Percentiles rank a stretch among this genome's conserved stretches.
phyloP scores from a whole-genome alignment of 2,113 vertebrate genomes.

The Petrocephalus microphthalmus region DNA sequence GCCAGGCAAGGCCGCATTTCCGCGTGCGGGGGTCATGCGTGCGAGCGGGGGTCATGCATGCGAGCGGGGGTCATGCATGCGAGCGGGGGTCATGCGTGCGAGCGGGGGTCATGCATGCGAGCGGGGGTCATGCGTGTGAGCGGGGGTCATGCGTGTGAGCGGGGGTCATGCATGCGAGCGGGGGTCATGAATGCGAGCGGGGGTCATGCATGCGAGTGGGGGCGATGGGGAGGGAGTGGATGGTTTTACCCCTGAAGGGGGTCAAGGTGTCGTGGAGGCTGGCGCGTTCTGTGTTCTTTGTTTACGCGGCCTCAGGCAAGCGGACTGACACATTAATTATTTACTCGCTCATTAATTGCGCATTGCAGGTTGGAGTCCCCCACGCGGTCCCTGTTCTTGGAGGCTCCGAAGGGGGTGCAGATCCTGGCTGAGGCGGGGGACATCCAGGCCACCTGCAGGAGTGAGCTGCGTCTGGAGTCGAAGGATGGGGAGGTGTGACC shows the following conservation, averaged over 20 bases:
- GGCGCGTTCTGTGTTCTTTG: not conserved
- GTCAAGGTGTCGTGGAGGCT: not conserved
- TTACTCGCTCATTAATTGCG: not conserved
- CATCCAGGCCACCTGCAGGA: slow-evolving; percentile 88
- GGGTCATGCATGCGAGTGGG: not conserved
- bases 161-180: no score
- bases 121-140: not conserved
- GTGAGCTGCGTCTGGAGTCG: slow-evolving; percentile 90
- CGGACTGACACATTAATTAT: slow-evolving; percentile 5
- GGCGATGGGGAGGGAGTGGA: not conserved
- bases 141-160: no score
- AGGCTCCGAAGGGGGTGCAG: slow-evolving; percentile 91
- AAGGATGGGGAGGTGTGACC: slow-evolving; percentile 88
- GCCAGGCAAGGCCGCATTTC: not conserved
- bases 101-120: not conserved
- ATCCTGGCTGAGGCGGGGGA: slow-evolving; percentile 93
- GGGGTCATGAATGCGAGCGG: no score
- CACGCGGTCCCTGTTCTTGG: slow-evolving; percentile 86
- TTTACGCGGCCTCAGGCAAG: not conserved
- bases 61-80: not conserved
- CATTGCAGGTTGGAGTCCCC: slow-evolving; percentile 85
- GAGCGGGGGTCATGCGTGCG: not conserved
- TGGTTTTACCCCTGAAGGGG: not conserved
- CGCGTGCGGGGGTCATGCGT: no score
- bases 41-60: no score